phyloP scores from a whole-genome alignment of 2,113 vertebrate species.

The Leptodactylus fuscus region DNA sequence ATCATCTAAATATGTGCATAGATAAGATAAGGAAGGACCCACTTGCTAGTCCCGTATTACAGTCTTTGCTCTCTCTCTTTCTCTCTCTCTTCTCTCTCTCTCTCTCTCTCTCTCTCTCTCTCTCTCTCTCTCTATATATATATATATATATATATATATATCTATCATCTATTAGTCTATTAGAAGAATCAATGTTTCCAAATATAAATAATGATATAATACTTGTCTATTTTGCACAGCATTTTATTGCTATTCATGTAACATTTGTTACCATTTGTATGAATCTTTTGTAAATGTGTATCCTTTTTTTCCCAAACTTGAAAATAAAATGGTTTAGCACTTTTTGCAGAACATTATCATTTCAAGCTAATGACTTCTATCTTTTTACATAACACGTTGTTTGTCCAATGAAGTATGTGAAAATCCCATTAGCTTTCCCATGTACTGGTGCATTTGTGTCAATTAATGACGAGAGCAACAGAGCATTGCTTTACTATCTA shows the following conservation, averaged over 20 bases:
- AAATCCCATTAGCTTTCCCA: slow-evolving; percentile 40
- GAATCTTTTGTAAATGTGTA: background rate
- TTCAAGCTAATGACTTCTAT: slow-evolving; percentile 13
- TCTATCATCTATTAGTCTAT: too few relatives aligned
- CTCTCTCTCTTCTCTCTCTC: too few relatives aligned
- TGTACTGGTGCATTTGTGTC: slow-evolving; percentile 22
- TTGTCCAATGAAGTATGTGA: slow-evolving; percentile 35
- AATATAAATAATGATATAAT: background rate
- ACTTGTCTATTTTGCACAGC: background rate
- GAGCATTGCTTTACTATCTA: slow-evolving; percentile 31
- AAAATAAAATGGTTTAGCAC: slow-evolving; percentile 2
- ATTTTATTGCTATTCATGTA: background rate
- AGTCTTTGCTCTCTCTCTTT: too few relatives aligned
- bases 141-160: too few relatives aligned
- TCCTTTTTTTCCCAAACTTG: background rate
- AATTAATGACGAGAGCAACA: slow-evolving; percentile 27
- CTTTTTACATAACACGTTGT: slow-evolving; percentile 38
- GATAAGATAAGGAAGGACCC: too few relatives aligned
- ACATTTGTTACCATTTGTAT: background rate
- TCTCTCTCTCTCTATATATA: too few relatives aligned
- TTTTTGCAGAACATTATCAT: slow-evolving; percentile 26
- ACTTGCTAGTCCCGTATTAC: too few relatives aligned
- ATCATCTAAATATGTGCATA: too few relatives aligned
- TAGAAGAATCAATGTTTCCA: background rate
- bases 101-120: too few relatives aligned